These are phyloP conservation scores for Salvelinus alpinus DNA, from an alignment of 2,113 vertebrate genomes.

Conservation along the genomic window DNA sequence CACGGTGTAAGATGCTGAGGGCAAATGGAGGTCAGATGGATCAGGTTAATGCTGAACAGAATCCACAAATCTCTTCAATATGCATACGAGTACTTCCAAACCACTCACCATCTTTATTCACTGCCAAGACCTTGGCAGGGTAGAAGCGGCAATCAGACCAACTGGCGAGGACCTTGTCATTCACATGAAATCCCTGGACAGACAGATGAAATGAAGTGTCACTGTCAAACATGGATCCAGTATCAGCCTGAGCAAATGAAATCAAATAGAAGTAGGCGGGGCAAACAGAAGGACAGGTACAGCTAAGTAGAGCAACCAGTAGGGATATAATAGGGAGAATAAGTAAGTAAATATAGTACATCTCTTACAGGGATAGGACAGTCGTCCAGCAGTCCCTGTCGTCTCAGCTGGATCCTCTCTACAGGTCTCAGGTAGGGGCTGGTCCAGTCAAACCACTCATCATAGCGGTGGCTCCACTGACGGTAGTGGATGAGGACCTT, in stretches of 20 bases:
- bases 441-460: constrained; percentile 99
- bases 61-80: no score
- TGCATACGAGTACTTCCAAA: background rate
- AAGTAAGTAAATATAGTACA: constrained; percentile 33
- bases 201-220: background rate
- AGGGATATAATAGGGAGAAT: background rate
- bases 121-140: constrained; percentile 90
- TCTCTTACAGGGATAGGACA: constrained; percentile 82
- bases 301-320: no score
- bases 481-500: constrained; percentile 97
- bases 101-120: constrained; percentile 95
- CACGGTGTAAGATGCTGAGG: constrained; percentile 93
- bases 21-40: background rate
- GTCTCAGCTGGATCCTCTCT: constrained; percentile 92
- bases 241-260: background rate
- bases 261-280: background rate
- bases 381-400: constrained; percentile 87
- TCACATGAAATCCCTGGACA: constrained; percentile 87
- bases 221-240: background rate
- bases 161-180: constrained; percentile 93
- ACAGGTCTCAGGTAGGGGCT: constrained; percentile 94
- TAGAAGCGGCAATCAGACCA: constrained; percentile 99
- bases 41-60: background rate
- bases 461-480: constrained; percentile 98
- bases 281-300: background rate